These are phyloP conservation scores for Drosophila fulvimacula DNA, from an alignment of 2,888 invertebrate species.

Conservation along the genomic window DNA sequence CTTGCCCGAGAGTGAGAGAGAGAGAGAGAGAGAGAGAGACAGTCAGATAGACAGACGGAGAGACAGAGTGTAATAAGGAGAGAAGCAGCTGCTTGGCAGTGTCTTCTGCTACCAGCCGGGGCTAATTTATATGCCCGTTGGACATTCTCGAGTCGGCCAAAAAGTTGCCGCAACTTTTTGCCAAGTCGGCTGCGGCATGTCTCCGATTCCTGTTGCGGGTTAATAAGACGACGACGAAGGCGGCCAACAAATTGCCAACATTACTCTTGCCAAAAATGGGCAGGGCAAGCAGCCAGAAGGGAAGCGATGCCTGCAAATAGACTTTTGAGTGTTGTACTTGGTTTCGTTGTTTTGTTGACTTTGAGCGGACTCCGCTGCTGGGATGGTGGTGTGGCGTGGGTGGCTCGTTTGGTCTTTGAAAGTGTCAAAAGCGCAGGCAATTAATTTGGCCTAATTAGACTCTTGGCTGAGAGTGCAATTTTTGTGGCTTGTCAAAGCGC, in stretches of 20 bases:
- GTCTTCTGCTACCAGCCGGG: constrained; percentile 58
- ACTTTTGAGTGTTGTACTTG: constrained; percentile 78
- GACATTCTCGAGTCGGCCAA: constrained; percentile 77
- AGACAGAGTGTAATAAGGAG: neutral
- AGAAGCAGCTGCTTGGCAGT: constrained; percentile 50
- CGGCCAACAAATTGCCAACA: constrained; percentile 75
- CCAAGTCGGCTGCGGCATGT: constrained; percentile 55
- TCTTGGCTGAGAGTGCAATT: constrained; percentile 72
- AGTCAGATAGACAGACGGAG: neutral
- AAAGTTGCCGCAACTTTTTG: constrained; percentile 71
- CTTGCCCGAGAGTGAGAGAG: constrained; percentile 35
- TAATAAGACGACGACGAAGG: constrained; percentile 67
- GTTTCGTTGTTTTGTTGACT: constrained; percentile 68
- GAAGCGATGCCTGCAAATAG: constrained; percentile 64
- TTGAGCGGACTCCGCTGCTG: constrained; percentile 7
- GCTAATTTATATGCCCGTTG: constrained; percentile 81
- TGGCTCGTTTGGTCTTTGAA: constrained; percentile 56
- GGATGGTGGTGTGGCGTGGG: neutral
- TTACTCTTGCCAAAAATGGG: constrained; percentile 58
- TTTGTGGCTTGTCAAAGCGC: constrained; percentile 65
- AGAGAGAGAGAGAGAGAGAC: constrained; percentile 1
- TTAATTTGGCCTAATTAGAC: constrained; percentile 78
- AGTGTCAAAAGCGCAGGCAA: constrained; percentile 79
- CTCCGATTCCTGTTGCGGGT: constrained; percentile 73
- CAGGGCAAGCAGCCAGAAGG: neutral